phyloP scores from a whole-genome alignment of 2,797 vertebrate species.

The Chromobotia macracanthus region DNA sequence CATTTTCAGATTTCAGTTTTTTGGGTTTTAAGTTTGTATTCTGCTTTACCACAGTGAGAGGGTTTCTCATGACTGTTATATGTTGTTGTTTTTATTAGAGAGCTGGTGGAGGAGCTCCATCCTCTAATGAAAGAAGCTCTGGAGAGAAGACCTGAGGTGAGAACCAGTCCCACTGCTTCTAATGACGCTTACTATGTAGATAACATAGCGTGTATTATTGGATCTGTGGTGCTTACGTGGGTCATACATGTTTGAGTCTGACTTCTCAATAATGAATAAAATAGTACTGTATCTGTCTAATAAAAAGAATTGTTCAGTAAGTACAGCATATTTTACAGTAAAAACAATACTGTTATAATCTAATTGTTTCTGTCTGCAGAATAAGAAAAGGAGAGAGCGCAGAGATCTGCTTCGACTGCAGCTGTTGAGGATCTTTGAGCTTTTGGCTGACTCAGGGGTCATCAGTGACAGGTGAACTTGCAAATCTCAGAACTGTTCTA shows the following conservation, averaged over 20 bases:
- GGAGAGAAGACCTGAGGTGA: slow-evolving; percentile 87
- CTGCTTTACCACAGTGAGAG: background rate
- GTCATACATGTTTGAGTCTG: background rate
- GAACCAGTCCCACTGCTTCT: background rate
- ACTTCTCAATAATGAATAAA: no score
- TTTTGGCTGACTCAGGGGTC: slow-evolving; percentile 95
- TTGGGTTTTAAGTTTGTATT: no score
- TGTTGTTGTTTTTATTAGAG: slow-evolving; percentile 63
- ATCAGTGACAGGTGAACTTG: slow-evolving; percentile 93
- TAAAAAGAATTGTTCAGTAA: no score
- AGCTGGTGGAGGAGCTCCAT: slow-evolving; percentile 95
- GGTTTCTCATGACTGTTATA: background rate
- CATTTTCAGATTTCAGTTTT: no score
- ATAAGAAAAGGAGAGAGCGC: slow-evolving; percentile 95
- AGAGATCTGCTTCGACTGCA: slow-evolving; percentile 92
- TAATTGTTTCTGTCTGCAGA: slow-evolving; percentile 74
- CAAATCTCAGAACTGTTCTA: slow-evolving; percentile 19
- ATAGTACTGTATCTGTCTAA: no score
- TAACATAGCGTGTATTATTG: background rate
- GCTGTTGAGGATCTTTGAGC: slow-evolving; percentile 94
- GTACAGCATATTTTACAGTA: no score
- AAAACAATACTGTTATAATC: background rate
- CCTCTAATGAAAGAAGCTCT: slow-evolving; percentile 98
- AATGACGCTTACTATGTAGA: background rate
- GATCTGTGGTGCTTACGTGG: background rate